phyloP scores from a whole-genome alignment of 2,113 vertebrate species.

The Cercocebus atys region DNA sequence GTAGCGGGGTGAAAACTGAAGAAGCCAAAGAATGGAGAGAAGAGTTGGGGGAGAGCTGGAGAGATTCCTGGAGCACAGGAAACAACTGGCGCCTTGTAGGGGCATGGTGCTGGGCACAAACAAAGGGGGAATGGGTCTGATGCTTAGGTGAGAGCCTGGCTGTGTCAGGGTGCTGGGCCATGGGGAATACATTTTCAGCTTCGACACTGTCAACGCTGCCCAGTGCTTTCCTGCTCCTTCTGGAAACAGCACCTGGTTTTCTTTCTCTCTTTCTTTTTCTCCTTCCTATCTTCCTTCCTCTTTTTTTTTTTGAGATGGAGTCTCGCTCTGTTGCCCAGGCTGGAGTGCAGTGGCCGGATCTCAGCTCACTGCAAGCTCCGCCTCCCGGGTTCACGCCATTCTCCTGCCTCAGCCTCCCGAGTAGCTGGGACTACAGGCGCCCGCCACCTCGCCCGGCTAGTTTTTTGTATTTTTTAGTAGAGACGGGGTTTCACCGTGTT shows the following conservation, averaged over 20 bases:
- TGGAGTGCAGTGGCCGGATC: too few relatives aligned
- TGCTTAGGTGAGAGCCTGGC: neutral
- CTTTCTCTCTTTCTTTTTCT: too few relatives aligned
- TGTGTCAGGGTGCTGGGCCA: neutral
- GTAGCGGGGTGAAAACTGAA: neutral
- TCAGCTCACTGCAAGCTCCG: too few relatives aligned
- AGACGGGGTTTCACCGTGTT: too few relatives aligned
- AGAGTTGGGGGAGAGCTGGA: neutral
- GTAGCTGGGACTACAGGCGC: too few relatives aligned
- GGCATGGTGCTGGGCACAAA: neutral
- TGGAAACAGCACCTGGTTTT: neutral
- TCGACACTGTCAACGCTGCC: neutral
- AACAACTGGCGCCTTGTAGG: neutral
- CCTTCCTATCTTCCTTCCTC: too few relatives aligned
- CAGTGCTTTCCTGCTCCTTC: neutral
- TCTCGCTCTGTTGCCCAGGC: too few relatives aligned
- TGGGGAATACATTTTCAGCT: neutral
- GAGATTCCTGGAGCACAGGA: neutral
- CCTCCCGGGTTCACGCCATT: too few relatives aligned
- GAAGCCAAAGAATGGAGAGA: neutral
- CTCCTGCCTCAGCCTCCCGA: too few relatives aligned
- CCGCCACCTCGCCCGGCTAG: too few relatives aligned
- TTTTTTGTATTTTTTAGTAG: too few relatives aligned
- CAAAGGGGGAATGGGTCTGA: neutral
- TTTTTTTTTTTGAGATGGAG: too few relatives aligned